A percentile compares a stretch with the other conserved stretches of the same genome.
phyloP scores from a whole-genome alignment of 2,113 vertebrate species.

The Thalassoma bifasciatum region DNA sequence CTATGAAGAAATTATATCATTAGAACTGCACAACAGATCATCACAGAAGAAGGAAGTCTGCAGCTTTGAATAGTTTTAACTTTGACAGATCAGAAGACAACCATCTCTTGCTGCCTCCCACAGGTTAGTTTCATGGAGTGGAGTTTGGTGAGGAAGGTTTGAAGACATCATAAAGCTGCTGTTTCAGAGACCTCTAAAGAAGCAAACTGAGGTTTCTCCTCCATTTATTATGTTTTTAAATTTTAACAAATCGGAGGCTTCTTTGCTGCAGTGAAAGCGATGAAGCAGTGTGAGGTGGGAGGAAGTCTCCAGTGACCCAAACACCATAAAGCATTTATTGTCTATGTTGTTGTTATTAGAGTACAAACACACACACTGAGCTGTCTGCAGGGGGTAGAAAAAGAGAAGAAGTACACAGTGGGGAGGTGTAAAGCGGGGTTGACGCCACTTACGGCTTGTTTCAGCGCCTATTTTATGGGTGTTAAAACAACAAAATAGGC shows the following conservation, averaged over 20 bases:
- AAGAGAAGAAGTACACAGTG: constrained; percentile 52
- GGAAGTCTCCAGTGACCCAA: constrained; percentile 59
- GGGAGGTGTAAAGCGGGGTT: constrained; percentile 67
- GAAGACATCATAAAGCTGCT: background rate
- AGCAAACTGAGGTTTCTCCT: background rate
- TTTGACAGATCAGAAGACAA: background rate
- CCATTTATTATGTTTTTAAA: constrained; percentile 14
- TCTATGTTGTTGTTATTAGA: constrained; percentile 58
- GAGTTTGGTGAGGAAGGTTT: background rate
- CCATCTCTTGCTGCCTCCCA: background rate
- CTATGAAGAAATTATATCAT: no score
- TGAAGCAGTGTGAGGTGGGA: constrained; percentile 37
- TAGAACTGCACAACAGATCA: background rate
- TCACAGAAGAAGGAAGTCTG: background rate
- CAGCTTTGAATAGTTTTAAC: background rate
- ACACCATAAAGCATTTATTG: constrained; percentile 75
- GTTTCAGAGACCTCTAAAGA: background rate
- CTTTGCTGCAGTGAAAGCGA: constrained; percentile 21
- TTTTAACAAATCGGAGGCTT: constrained; percentile 8
- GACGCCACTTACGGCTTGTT: constrained; percentile 63
- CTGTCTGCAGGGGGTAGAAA: constrained; percentile 42
- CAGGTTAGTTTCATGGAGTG: background rate
- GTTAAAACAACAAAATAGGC: constrained; percentile 79
- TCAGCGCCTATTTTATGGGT: constrained; percentile 75
- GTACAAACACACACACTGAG: constrained; percentile 26